A percentile compares a stretch with the other conserved stretches of the same genome.
These are phyloP conservation scores for Lacerta viridis DNA, from an alignment of 2,797 vertebrate genomes.

Conservation along the genomic window DNA sequence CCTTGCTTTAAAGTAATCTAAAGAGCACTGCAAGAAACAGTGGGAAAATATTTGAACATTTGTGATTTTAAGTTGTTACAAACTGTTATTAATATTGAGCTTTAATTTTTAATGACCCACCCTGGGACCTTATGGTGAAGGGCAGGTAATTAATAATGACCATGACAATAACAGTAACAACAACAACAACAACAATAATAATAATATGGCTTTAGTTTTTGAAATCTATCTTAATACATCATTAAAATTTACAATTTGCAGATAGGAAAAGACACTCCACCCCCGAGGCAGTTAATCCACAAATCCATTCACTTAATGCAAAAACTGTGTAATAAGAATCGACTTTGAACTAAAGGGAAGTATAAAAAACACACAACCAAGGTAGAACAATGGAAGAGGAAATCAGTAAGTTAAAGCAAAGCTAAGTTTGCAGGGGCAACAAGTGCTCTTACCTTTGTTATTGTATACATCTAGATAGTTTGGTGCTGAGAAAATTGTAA, in stretches of 20 bases:
- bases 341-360: not conserved
- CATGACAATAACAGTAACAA: no score
- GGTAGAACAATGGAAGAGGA: constrained; percentile 10
- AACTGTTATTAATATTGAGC: no score
- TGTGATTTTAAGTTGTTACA: no score
- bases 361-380: not conserved
- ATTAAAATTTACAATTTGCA: not conserved
- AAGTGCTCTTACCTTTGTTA: constrained; percentile 93
- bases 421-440: not conserved
- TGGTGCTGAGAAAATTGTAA: constrained; percentile 99
- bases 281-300: not conserved
- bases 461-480: constrained; percentile 99
- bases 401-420: not conserved
- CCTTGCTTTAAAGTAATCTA: not conserved
- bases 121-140: no score
- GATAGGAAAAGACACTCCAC: not conserved
- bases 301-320: not conserved
- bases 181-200: no score
- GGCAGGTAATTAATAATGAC: no score
- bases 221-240: not conserved
- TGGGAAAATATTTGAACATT: not conserved
- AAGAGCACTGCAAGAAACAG: not conserved
- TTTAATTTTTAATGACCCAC: no score
- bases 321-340: no score
- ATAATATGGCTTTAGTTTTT: not conserved